Conservation (phyloP, 2,888 invertebrate species). For the Drosophila cracens region DNA sequence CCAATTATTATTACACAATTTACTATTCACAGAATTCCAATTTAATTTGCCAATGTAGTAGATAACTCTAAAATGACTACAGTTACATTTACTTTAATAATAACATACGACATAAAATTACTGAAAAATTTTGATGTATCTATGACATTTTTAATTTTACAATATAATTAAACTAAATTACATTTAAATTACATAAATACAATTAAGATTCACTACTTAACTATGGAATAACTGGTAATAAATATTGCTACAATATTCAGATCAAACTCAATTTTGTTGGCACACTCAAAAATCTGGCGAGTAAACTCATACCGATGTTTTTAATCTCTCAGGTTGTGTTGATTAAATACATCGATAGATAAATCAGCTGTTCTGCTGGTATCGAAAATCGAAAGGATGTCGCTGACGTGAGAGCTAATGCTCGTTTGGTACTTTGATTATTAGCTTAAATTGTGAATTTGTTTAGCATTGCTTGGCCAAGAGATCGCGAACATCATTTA, state of each 20-base stretch:
- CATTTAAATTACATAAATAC: background rate
- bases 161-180: background rate
- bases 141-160: background rate
- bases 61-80: background rate
- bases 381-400: constrained; percentile 22
- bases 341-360: background rate
- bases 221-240: background rate
- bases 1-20: background rate
- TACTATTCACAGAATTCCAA: constrained; percentile 1
- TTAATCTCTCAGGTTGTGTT: no score
- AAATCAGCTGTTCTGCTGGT: constrained; percentile 24
- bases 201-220: background rate
- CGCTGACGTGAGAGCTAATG: constrained; percentile 14
- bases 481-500: background rate
- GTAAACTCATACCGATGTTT: background rate
- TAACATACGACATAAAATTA: background rate
- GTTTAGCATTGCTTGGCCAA: constrained; percentile 2
- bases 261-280: background rate
- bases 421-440: constrained; percentile 20
- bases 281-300: background rate
- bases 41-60: background rate
- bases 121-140: background rate
- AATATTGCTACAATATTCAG: background rate
- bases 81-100: background rate
- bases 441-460: constrained; percentile 45